These are phyloP conservation scores for Episyrphus balteatus DNA, from an alignment of 1,140 invertebrate genomes.

Conservation along the genomic window DNA sequence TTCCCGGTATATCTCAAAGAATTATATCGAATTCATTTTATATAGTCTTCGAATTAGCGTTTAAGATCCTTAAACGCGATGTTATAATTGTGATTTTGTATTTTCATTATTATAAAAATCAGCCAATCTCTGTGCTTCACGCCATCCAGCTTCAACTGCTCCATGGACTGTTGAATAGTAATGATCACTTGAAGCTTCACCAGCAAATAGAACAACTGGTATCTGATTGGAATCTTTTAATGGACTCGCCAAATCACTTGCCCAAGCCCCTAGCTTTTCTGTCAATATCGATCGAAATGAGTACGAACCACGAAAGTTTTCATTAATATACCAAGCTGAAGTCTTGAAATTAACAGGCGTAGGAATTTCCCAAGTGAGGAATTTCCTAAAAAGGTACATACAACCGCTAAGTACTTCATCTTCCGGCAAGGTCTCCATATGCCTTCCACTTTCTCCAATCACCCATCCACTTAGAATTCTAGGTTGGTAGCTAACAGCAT, in stretches of 20 bases:
- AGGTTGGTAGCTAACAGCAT: constrained; percentile 51
- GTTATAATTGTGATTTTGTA: constrained; percentile 27
- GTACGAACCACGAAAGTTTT: constrained; percentile 57
- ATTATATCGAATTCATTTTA: too few relatives aligned
- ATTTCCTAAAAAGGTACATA: constrained; percentile 38
- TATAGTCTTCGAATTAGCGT: neutral
- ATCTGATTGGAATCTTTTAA: constrained; percentile 29
- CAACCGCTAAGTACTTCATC: constrained; percentile 39
- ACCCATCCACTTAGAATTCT: constrained; percentile 57
- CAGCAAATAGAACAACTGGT: constrained; percentile 58
- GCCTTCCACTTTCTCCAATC: constrained; percentile 42
- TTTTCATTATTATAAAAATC: constrained; percentile 22
- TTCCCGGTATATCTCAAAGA: too few relatives aligned
- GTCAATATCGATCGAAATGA: constrained; percentile 52
- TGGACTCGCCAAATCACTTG: constrained; percentile 40
- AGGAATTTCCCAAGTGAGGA: constrained; percentile 26
- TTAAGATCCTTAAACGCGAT: constrained; percentile 10
- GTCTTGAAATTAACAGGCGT: constrained; percentile 26
- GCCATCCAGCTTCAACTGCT: constrained; percentile 63
- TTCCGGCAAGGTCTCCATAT: constrained; percentile 44
- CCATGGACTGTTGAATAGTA: constrained; percentile 72
- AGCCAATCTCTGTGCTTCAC: constrained; percentile 52
- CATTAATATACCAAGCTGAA: constrained; percentile 52
- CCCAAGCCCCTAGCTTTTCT: constrained; percentile 41
- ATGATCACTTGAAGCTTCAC: constrained; percentile 56